phyloP scores from a whole-genome alignment of 1,140 invertebrate genomes.

The Caenorhabditis brenneri region DNA sequence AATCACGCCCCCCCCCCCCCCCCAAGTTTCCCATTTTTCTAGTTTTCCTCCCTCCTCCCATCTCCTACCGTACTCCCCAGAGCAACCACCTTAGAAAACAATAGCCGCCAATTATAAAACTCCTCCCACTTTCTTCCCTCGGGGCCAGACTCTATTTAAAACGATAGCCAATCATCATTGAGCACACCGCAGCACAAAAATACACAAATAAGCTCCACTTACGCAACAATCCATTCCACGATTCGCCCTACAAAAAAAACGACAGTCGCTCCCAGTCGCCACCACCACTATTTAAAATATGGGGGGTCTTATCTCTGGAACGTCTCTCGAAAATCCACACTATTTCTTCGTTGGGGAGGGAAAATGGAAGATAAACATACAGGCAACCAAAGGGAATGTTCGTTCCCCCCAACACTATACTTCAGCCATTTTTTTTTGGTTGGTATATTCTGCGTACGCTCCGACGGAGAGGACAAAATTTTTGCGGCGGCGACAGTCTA shows the following conservation, averaged over 20 bases:
- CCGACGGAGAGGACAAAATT: neutral
- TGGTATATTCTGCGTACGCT: neutral
- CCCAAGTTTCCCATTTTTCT: no score
- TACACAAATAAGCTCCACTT: slow-evolving; percentile 34
- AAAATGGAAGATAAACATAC: slow-evolving; percentile 9
- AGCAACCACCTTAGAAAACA: no score
- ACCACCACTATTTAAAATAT: slow-evolving; percentile 34
- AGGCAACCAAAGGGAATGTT: neutral
- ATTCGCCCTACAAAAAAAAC: neutral
- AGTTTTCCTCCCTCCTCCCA: no score
- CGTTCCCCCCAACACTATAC: neutral
- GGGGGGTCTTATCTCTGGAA: neutral
- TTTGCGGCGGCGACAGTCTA: slow-evolving; percentile 6
- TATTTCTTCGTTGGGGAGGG: neutral
- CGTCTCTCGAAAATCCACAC: neutral
- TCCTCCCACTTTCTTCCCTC: no score
- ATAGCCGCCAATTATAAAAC: no score
- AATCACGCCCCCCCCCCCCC: no score
- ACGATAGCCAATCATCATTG: slow-evolving; percentile 17
- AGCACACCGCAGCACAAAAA: neutral
- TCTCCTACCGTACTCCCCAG: no score
- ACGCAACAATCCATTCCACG: neutral
- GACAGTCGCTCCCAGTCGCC: no score
- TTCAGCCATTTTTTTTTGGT: neutral
- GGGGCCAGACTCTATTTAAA: neutral